Conservation (phyloP, 2,797 vertebrate genomes). For the Coendou prehensilis region DNA sequence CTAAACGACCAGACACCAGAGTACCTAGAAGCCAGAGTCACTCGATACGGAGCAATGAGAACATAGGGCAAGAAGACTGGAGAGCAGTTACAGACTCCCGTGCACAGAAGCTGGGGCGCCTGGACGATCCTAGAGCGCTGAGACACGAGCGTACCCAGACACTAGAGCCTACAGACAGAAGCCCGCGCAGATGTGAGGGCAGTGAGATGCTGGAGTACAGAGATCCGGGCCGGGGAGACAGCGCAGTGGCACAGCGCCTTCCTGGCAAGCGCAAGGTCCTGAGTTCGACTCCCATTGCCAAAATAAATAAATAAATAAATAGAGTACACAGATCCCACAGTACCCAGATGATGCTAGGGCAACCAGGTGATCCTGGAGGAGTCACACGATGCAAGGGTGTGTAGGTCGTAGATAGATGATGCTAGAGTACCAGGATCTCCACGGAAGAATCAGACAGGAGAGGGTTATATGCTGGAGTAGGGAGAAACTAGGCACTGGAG, state of each 20-base stretch:
- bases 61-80: background rate
- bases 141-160: too few relatives aligned
- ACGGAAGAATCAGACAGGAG: background rate
- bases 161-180: too few relatives aligned
- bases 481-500: background rate
- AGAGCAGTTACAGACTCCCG: background rate
- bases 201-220: too few relatives aligned
- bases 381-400: background rate
- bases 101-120: background rate
- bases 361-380: background rate
- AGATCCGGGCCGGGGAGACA: too few relatives aligned
- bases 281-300: too few relatives aligned
- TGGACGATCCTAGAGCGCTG: background rate
- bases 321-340: too few relatives aligned
- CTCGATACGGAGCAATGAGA: background rate
- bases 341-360: background rate
- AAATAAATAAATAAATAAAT: too few relatives aligned
- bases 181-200: too few relatives aligned
- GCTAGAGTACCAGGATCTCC: background rate
- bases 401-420: background rate
- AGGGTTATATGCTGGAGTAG: background rate
- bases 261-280: too few relatives aligned
- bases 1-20: background rate
- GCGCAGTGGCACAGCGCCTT: too few relatives aligned
- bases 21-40: background rate